Percentiles rank a stretch among this genome's conserved stretches.
These are phyloP conservation scores for Temnothorax unifasciatus DNA, from an alignment of 2,888 invertebrate species.

Conservation along the genomic window DNA sequence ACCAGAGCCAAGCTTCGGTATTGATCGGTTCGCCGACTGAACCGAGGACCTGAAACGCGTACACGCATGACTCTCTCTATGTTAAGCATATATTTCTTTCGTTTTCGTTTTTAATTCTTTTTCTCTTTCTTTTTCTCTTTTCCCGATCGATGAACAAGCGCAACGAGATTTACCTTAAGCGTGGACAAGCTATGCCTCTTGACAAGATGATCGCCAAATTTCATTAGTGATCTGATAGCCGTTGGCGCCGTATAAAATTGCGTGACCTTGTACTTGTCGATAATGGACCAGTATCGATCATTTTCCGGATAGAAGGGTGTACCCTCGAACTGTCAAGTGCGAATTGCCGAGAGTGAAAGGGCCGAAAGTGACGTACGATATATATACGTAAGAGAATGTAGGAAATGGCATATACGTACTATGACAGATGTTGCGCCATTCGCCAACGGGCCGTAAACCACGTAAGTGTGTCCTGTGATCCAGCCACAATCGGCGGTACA, in stretches of 20 bases:
- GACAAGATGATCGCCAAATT: conserved; percentile 95
- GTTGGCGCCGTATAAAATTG: conserved; percentile 99
- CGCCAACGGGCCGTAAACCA: conserved; percentile 97
- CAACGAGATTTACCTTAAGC: conserved; percentile 85
- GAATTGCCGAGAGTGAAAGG: background rate
- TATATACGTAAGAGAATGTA: background rate
- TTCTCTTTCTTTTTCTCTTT: background rate
- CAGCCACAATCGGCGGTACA: conserved; percentile 98
- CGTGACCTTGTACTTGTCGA: conserved; percentile 97
- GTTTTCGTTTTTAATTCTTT: background rate
- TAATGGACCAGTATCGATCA: conserved; percentile 96
- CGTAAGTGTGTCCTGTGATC: conserved; percentile 98
- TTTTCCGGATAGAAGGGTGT: conserved; percentile 98
- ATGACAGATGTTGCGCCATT: conserved; percentile 98
- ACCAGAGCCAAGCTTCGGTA: conserved; percentile 99
- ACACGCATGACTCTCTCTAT: conserved; percentile 50
- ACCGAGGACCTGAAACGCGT: conserved; percentile 91
- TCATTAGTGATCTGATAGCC: conserved; percentile 98
- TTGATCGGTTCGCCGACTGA: conserved; percentile 99
- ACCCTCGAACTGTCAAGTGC: conserved; percentile 93
- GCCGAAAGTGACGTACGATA: no score
- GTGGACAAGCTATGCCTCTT: conserved; percentile 87
- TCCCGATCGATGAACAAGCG: background rate
- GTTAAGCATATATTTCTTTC: background rate
- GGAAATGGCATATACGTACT: conserved; percentile 88